A percentile compares a stretch with the other conserved stretches of the same genome.
These are phyloP conservation scores for Drosophila hamatofila DNA, from an alignment of 2,888 invertebrate species.

Conservation along the genomic window DNA sequence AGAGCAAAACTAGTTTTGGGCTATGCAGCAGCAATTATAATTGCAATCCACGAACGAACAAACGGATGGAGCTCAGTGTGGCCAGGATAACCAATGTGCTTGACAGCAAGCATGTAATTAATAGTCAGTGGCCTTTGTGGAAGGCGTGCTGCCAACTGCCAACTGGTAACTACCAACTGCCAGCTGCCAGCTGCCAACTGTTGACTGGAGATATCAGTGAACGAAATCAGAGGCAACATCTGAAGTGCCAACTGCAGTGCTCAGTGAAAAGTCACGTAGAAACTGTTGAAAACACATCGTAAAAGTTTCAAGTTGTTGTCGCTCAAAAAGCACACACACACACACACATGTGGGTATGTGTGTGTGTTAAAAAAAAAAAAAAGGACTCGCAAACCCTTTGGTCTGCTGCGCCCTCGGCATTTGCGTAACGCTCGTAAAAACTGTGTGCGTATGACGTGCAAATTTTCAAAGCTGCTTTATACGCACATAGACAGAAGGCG, in stretches of 20 bases:
- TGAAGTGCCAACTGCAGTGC: constrained; percentile 59
- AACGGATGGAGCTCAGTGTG: constrained; percentile 6
- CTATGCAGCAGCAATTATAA: constrained; percentile 56
- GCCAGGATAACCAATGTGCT: constrained; percentile 45
- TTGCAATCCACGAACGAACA: constrained; percentile 31
- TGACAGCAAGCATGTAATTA: constrained; percentile 64
- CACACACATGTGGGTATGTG: not conserved
- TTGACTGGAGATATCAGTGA: constrained; percentile 63
- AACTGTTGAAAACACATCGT: constrained; percentile 76
- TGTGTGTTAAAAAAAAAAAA: constrained; percentile 8
- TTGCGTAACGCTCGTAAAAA: constrained; percentile 56
- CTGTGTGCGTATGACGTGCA: constrained; percentile 74
- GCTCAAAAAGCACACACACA: constrained; percentile 23
- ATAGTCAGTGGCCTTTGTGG: constrained; percentile 33
- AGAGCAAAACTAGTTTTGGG: constrained; percentile 9
- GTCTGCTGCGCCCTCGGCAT: constrained; percentile 28
- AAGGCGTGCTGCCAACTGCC: not conserved
- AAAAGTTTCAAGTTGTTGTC: constrained; percentile 57
- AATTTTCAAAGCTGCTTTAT: constrained; percentile 66
- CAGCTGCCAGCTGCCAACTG: constrained; percentile 60
- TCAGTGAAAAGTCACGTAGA: constrained; percentile 74
- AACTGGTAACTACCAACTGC: not conserved
- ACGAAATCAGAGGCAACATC: constrained; percentile 43
- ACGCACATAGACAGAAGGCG: constrained; percentile 11
- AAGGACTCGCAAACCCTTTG: constrained; percentile 45